Percentiles rank a stretch among this genome's conserved stretches.
Evolutionary conservation across 2,888 invertebrate genomes (phyloP).

Genomic region (Gandaritis pyraliata): DNA sequence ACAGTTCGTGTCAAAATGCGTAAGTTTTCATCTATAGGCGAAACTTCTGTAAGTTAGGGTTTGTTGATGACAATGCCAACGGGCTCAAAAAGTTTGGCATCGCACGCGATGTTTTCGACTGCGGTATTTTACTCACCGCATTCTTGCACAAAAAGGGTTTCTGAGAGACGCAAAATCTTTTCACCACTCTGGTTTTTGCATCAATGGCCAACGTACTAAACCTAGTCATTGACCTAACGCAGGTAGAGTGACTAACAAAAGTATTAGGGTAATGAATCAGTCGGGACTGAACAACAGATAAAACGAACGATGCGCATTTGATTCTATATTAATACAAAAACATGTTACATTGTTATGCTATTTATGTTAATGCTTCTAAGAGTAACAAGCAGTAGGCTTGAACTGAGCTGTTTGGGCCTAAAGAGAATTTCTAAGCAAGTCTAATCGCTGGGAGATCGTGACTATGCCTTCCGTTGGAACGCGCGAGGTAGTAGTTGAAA

Average conservation of each 20-base stretch:
- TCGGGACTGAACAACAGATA: not conserved
- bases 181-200: not conserved
- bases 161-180: not conserved
- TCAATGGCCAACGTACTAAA: not conserved
- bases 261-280: not conserved
- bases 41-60: slow-evolving; percentile 12
- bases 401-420: no score
- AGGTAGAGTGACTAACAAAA: not conserved
- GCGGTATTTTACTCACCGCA: slow-evolving; percentile 5
- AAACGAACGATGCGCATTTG: not conserved
- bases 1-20: slow-evolving; percentile 6
- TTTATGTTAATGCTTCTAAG: no score
- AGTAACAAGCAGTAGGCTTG: no score
- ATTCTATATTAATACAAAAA: no score
- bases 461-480: no score
- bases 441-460: no score
- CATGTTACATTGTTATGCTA: no score
- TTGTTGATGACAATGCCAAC: slow-evolving; percentile 10
- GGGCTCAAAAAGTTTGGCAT: slow-evolving; percentile 12
- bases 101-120: slow-evolving; percentile 11
- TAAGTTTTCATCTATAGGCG: slow-evolving; percentile 5
- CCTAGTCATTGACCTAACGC: slow-evolving; percentile 3
- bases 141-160: not conserved
- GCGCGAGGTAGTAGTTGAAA: no score
- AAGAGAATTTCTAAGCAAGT: no score